phyloP scores from a whole-genome alignment of 2,888 invertebrate genomes.

The Busseola fusca region DNA sequence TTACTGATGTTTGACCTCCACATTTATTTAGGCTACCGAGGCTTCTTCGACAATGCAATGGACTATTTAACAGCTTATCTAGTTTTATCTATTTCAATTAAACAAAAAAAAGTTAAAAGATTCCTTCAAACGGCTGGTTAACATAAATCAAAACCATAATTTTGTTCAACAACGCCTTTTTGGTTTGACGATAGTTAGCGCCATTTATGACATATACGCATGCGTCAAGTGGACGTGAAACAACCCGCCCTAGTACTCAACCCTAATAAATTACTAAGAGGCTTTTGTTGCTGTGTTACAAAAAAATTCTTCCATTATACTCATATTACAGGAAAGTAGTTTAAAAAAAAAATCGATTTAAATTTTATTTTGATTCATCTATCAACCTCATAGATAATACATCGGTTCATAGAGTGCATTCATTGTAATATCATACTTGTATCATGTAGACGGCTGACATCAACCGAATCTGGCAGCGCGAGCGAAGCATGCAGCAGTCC shows the following conservation, averaged over 20 bases:
- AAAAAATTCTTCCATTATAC: background rate
- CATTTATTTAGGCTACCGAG: background rate
- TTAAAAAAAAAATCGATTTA: background rate
- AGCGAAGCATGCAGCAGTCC: slow-evolving; percentile 82
- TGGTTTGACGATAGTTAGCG: too few species aligned
- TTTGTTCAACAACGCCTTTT: too few species aligned
- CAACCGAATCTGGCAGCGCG: slow-evolving; percentile 91
- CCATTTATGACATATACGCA: too few species aligned
- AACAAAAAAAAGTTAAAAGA: background rate
- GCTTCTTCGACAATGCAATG: background rate
- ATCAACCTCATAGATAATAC: background rate
- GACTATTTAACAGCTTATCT: too few species aligned
- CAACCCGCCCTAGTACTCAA: background rate
- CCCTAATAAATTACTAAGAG: background rate
- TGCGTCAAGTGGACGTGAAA: too few species aligned
- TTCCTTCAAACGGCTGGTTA: background rate
- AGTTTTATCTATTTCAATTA: background rate
- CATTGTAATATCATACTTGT: background rate
- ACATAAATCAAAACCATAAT: too few species aligned
- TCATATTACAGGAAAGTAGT: too few species aligned
- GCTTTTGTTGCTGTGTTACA: too few species aligned
- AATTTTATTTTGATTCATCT: background rate
- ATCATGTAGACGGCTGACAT: slow-evolving; percentile 78
- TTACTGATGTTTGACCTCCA: background rate
- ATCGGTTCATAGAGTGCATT: background rate